Percentiles rank a stretch among this genome's conserved stretches.
Evolutionary conservation across 2,888 invertebrate species (phyloP).

Genomic region (Vandiemenella viatica): DNA sequence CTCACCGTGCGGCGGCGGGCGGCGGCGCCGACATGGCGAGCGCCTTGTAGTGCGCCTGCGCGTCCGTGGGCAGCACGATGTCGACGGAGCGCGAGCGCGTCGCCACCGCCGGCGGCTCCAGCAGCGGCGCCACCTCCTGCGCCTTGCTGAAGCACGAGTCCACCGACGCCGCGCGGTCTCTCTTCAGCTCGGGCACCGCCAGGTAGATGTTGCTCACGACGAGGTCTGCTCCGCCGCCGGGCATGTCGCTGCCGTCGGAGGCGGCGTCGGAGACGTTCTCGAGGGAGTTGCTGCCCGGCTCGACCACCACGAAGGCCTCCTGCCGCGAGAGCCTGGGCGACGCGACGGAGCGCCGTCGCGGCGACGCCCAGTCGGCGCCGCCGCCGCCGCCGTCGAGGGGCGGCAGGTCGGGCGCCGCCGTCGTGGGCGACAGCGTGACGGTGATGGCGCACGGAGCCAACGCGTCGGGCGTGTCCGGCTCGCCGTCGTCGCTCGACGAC

Average conservation of each 20-base stretch:
- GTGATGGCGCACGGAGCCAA: conserved; percentile 41
- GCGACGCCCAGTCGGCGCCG: conserved; percentile 18
- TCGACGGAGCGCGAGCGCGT: conserved; percentile 72
- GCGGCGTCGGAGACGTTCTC: conserved; percentile 44
- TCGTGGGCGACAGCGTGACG: conserved; percentile 37
- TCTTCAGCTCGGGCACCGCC: conserved; percentile 66
- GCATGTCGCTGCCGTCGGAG: conserved; percentile 28
- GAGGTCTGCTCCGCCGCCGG: conserved; percentile 19
- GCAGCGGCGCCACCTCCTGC: conserved; percentile 39
- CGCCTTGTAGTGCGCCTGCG: conserved; percentile 75
- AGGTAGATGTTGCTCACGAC: conserved; percentile 56
- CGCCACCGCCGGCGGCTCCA: conserved; percentile 48
- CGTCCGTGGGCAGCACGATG: conserved; percentile 72
- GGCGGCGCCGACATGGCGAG: conserved; percentile 37
- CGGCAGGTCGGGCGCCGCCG: conserved; percentile 31
- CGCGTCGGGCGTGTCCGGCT: conserved; percentile 32
- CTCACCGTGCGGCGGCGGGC: conserved; percentile 8
- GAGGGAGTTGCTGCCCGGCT: conserved; percentile 44
- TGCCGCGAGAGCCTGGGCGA: conserved; percentile 47
- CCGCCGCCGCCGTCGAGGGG: conserved; percentile 22
- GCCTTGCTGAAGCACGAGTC: conserved; percentile 71
- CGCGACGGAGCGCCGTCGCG: conserved; percentile 56
- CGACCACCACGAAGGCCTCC: conserved; percentile 57
- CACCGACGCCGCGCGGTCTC: conserved; percentile 75
- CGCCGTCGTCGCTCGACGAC: conserved; percentile 26